These are phyloP conservation scores for Scaptomyza pallida DNA, from an alignment of 1,140 invertebrate species.

Conservation along the genomic window DNA sequence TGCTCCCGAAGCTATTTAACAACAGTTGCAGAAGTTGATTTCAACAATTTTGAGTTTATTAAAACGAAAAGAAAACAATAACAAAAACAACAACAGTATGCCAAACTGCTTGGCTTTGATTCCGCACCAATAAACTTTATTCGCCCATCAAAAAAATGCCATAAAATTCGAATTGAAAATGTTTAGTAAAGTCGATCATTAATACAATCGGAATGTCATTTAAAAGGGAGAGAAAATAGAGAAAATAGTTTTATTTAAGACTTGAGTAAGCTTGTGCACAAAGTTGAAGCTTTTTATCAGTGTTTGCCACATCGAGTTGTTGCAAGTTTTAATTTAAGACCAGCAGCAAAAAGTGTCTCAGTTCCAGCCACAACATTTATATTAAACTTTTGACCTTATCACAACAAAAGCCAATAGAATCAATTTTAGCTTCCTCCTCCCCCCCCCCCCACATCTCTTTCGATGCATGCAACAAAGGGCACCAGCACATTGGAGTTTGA, in stretches of 20 bases:
- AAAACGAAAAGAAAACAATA: background rate
- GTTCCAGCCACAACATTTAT: slow-evolving; percentile 74
- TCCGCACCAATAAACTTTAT: slow-evolving; percentile 7
- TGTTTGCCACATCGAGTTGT: slow-evolving; percentile 55
- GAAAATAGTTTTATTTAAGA: too few species aligned
- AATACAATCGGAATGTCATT: background rate
- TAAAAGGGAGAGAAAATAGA: background rate
- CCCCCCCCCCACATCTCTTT: slow-evolving; percentile 1
- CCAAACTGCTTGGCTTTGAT: background rate
- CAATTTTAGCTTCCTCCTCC: slow-evolving; percentile 47
- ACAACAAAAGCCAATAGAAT: slow-evolving; percentile 77
- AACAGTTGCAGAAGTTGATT: slow-evolving; percentile 13
- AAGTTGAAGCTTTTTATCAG: slow-evolving; percentile 58
- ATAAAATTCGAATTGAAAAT: background rate
- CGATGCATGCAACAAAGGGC: slow-evolving; percentile 25
- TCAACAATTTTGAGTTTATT: slow-evolving; percentile 11
- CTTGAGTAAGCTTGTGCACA: slow-evolving; percentile 1
- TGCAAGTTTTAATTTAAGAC: slow-evolving; percentile 70
- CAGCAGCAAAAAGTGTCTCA: slow-evolving; percentile 59
- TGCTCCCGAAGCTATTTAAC: slow-evolving; percentile 16
- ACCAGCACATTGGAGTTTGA: slow-evolving; percentile 3
- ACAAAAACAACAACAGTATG: too few species aligned
- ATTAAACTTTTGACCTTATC: slow-evolving; percentile 79
- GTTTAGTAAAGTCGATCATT: background rate
- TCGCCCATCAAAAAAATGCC: background rate